Percentiles rank a stretch among this genome's conserved stretches.
These are phyloP conservation scores for Ameiurus melas DNA, from an alignment of 2,113 vertebrate genomes.

Conservation along the genomic window DNA sequence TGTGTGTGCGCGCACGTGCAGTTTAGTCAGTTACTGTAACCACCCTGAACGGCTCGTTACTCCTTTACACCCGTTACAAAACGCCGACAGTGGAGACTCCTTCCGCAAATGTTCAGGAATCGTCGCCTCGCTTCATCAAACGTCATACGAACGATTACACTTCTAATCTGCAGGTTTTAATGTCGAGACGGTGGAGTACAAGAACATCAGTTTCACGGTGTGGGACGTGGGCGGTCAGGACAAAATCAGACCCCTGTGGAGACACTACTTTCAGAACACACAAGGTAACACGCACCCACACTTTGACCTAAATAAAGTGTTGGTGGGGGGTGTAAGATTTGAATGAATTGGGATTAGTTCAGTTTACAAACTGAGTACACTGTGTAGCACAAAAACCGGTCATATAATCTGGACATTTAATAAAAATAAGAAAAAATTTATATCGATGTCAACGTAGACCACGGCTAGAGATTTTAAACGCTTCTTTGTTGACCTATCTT, in stretches of 20 bases:
- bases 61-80: too few species aligned
- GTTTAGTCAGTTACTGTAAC: neutral
- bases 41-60: neutral
- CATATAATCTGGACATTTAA: neutral
- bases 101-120: neutral
- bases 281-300: slow-evolving; percentile 77
- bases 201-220: slow-evolving; percentile 99
- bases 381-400: neutral
- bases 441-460: neutral
- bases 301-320: neutral
- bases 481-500: too few species aligned
- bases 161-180: slow-evolving; percentile 83
- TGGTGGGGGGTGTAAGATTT: too few species aligned
- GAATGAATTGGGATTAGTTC: too few species aligned
- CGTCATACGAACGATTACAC: neutral
- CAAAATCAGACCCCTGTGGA: slow-evolving; percentile 98
- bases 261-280: slow-evolving; percentile 99
- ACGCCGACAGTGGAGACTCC: neutral
- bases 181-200: slow-evolving; percentile 97
- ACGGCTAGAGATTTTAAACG: too few species aligned
- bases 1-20: neutral
- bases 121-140: neutral
- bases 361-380: neutral
- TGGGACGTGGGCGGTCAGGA: slow-evolving; percentile 99
- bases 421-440: neutral